Evolutionary conservation across 2,113 vertebrate genomes (phyloP).

Genomic region (Aptenodytes patagonicus): DNA sequence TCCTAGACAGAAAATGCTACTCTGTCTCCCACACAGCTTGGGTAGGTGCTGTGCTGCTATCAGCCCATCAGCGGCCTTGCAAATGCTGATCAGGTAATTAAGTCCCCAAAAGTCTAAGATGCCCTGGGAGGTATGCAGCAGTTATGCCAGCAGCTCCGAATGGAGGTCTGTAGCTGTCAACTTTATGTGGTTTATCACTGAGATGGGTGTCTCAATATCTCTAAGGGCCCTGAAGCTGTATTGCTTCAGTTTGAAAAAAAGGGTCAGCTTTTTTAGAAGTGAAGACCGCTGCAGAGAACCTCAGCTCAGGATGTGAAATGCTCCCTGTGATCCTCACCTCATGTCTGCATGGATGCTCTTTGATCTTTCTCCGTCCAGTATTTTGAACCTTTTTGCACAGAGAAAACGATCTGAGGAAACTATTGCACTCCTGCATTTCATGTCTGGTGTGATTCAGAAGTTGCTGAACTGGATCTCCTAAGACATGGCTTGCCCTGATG

Average conservation of each 20-base stretch:
- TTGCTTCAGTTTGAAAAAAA: not conserved
- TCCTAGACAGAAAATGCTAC: not conserved
- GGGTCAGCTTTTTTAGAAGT: not conserved
- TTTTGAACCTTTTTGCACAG: not conserved
- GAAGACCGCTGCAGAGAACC: not conserved
- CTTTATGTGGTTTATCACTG: not conserved
- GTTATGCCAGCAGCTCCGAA: not conserved
- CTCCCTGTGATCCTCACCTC: not conserved
- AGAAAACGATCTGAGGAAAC: not conserved
- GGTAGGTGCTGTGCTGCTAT: not conserved
- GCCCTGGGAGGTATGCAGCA: not conserved
- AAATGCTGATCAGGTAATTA: not conserved
- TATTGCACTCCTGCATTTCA: not conserved
- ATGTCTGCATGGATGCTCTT: too few relatives aligned
- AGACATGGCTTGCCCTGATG: not conserved
- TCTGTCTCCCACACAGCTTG: not conserved
- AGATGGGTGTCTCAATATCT: not conserved
- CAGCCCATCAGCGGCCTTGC: not conserved
- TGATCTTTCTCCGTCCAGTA: not conserved
- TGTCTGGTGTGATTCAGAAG: conserved; percentile 3
- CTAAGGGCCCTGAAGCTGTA: not conserved
- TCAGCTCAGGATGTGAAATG: not conserved
- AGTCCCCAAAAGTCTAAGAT: not conserved
- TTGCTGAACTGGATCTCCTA: conserved; percentile 1
- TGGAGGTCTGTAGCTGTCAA: not conserved